phyloP scores from a whole-genome alignment of 2,888 invertebrate species.

The Cerceris ruficornis region DNA sequence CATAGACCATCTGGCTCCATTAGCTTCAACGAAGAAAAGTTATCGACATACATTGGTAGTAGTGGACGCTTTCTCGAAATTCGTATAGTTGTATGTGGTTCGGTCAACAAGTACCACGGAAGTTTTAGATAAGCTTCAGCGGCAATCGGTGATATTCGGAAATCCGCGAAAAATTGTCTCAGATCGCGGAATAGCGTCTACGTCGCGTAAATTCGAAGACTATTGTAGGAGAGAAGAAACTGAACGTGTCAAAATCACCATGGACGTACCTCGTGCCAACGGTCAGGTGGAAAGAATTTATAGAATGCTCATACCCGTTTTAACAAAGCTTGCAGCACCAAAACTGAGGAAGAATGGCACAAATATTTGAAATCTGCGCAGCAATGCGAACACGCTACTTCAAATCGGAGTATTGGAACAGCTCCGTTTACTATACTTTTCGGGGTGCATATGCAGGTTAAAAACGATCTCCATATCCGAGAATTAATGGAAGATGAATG shows the following conservation, averaged over 20 bases:
- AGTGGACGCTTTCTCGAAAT: too few relatives aligned
- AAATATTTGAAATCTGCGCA: slow-evolving; percentile 1
- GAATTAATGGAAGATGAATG: background rate
- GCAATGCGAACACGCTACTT: background rate
- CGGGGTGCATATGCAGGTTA: background rate
- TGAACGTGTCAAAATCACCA: background rate
- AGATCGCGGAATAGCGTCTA: slow-evolving; percentile 8
- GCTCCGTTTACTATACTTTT: background rate
- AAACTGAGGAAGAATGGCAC: slow-evolving; percentile 31
- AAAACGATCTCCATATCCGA: background rate
- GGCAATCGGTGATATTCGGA: slow-evolving; percentile 12
- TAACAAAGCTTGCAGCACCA: slow-evolving; percentile 71
- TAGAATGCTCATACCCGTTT: slow-evolving; percentile 64
- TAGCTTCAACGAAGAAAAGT: background rate
- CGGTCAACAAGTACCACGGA: slow-evolving; percentile 1
- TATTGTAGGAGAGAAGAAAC: slow-evolving; percentile 12
- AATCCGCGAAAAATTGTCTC: slow-evolving; percentile 19
- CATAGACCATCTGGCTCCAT: slow-evolving; percentile 10
- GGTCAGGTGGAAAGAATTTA: slow-evolving; percentile 44
- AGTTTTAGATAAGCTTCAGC: background rate
- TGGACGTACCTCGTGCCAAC: slow-evolving; percentile 7
- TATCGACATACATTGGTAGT: slow-evolving; percentile 1
- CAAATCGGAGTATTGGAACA: background rate
- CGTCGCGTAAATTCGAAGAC: background rate
- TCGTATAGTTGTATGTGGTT: slow-evolving; percentile 13